phyloP scores from a whole-genome alignment of 1,140 invertebrate genomes.

The Lysiphlebus fabarum region DNA sequence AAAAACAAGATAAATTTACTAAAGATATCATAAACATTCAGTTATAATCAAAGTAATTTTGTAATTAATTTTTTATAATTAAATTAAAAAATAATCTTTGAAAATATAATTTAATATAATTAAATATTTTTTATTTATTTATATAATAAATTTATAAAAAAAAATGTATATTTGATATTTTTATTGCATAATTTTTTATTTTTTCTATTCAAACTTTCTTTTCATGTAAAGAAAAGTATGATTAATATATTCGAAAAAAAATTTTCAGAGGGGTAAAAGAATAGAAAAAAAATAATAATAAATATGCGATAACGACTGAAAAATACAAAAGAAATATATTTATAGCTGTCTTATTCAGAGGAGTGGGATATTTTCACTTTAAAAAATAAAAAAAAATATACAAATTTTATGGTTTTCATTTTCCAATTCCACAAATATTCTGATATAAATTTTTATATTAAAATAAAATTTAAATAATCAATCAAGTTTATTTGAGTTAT shows the following conservation, averaged over 20 bases:
- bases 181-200: not conserved
- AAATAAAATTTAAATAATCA: too few species aligned
- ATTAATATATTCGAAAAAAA: slow-evolving; percentile 19
- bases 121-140: too few species aligned
- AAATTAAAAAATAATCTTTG: too few species aligned
- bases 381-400: slow-evolving; percentile 14
- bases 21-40: too few species aligned
- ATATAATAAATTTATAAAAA: not conserved
- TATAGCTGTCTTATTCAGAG: slow-evolving; percentile 24
- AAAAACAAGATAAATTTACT: too few species aligned
- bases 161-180: not conserved
- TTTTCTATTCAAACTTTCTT: slow-evolving; percentile 2
- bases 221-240: slow-evolving; percentile 3
- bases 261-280: slow-evolving; percentile 19
- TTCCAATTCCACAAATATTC: too few species aligned
- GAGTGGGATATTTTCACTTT: not conserved
- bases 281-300: slow-evolving; percentile 11
- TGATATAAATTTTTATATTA: too few species aligned
- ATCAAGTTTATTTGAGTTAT: too few species aligned
- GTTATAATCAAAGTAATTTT: too few species aligned
- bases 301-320: slow-evolving; percentile 24
- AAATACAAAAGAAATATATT: slow-evolving; percentile 28
- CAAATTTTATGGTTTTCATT: slow-evolving; percentile 19
- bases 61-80: too few species aligned
- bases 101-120: too few species aligned